A percentile compares a stretch with the other conserved stretches of the same genome.
Conservation (phyloP, 2,888 invertebrate genomes). For the Ecliptopera silaceata region DNA sequence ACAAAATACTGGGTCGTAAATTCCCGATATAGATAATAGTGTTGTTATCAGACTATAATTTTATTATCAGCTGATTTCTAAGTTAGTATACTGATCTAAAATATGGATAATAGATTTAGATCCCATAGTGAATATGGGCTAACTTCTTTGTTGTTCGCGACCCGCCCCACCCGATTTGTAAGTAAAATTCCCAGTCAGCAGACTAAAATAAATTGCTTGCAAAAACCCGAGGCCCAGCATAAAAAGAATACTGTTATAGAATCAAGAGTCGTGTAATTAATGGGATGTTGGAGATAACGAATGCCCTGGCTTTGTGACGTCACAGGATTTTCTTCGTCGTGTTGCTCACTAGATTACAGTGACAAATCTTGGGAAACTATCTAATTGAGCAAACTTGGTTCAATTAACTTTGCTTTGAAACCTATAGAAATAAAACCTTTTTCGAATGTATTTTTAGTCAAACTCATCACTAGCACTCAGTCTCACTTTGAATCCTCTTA, state of each 20-base stretch:
- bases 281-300: conserved; percentile 53
- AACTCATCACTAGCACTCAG: too few species aligned
- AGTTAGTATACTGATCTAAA: too few species aligned
- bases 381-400: not conserved
- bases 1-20: too few species aligned
- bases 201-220: conserved; percentile 68
- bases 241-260: conserved; percentile 59
- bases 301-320: conserved; percentile 45
- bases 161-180: conserved; percentile 52
- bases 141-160: conserved; percentile 26
- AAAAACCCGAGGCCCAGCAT: conserved; percentile 47
- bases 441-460: too few species aligned
- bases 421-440: too few species aligned
- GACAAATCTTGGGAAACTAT: conserved; percentile 10
- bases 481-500: too few species aligned
- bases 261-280: conserved; percentile 66
- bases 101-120: too few species aligned
- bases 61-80: too few species aligned
- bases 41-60: too few species aligned
- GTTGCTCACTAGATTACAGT: conserved; percentile 11
- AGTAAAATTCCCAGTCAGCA: conserved; percentile 63
- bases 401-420: too few species aligned
- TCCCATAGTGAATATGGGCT: conserved; percentile 11
- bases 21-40: too few species aligned
- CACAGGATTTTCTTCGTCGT: conserved; percentile 18